phyloP scores from a whole-genome alignment of 2,888 invertebrate genomes.

The Caenorhabditis sp. region DNA sequence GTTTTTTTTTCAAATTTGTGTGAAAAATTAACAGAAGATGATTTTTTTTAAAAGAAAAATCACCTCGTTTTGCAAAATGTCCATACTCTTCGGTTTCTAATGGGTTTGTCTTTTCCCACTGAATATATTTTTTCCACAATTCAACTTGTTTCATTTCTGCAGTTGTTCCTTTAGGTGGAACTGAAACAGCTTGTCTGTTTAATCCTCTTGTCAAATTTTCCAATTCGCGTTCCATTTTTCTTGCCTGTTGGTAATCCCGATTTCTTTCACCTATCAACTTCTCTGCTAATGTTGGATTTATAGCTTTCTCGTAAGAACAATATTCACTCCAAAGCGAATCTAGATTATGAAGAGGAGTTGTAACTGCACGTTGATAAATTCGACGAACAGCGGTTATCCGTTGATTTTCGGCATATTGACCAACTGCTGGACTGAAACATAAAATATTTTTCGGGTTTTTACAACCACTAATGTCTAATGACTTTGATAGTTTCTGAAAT shows the following conservation, averaged over 20 bases:
- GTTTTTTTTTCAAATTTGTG: no score
- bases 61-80: conserved; percentile 82
- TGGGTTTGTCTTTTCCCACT: conserved; percentile 96
- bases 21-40: no score
- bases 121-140: conserved; percentile 97
- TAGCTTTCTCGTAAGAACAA: conserved; percentile 87
- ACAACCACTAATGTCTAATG: no score
- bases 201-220: conserved; percentile 93
- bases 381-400: conserved; percentile 96
- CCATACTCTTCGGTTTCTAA: conserved; percentile 94
- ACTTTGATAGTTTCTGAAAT: no score
- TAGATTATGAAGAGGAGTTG: conserved; percentile 95
- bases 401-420: conserved; percentile 99
- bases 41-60: neutral
- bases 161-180: conserved; percentile 82
- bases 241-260: conserved; percentile 80
- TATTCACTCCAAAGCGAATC: conserved; percentile 94
- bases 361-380: conserved; percentile 92
- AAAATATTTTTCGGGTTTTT: no score
- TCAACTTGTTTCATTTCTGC: conserved; percentile 78
- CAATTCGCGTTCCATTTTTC: conserved; percentile 92
- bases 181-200: conserved; percentile 91
- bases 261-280: conserved; percentile 96
- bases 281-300: conserved; percentile 88
- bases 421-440: conserved; percentile 82